Base-by-base conservation (phyloP, 2,888 invertebrate genomes). In the Amiota mariae region DNA sequence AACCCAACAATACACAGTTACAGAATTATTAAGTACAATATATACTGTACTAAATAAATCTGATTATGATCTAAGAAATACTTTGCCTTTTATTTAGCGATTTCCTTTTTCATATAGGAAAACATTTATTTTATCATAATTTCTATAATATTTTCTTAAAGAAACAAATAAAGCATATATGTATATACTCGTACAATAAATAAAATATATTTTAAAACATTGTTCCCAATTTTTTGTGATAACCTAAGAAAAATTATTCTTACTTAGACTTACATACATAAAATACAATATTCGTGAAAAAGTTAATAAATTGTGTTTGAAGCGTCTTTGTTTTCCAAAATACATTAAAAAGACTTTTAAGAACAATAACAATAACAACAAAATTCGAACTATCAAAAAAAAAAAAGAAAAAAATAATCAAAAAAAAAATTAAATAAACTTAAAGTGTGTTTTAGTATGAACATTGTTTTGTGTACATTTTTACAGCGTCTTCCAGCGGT, bases 401-500 rank as follows among this genome's bases (percentile, higher is more conserved):
- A 48, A 57, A 57, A 72, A 75, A 68, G 72, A 75, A 76, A 76
- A 66, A 61, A 73, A 72, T 71, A 75, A 78, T 78, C 68, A 72
- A 77, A 76, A 68, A 47, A 70, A 76, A 73, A 79, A 76, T 59
- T 51, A 77, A 74, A 24, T 72, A 78, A 86, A 84, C 88, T 88
- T 89, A 89, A 89, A 89, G 89, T 90, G 88, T 90, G 88, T 89
- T 90, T 89, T 88, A 89, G 88, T 88, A 88, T 88, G 87, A 89
- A 89, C 85, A 88, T 87, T 88, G 86, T 89, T 89, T 88, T 90
- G 87, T 90, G 88, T 90, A 89, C 87, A 90, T 89, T 90, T 93
- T 93, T 95, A 91, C 96, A 96, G 96, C 96, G 96, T 93, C 95
- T 96, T 93, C 96, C 96, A 93, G 96, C 96, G 93, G 96, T 96